Percentiles rank a stretch among this genome's conserved stretches.
These are phyloP conservation scores for Callochromis pleurospilus DNA, from an alignment of 2,113 vertebrate genomes.

Conservation along the genomic window DNA sequence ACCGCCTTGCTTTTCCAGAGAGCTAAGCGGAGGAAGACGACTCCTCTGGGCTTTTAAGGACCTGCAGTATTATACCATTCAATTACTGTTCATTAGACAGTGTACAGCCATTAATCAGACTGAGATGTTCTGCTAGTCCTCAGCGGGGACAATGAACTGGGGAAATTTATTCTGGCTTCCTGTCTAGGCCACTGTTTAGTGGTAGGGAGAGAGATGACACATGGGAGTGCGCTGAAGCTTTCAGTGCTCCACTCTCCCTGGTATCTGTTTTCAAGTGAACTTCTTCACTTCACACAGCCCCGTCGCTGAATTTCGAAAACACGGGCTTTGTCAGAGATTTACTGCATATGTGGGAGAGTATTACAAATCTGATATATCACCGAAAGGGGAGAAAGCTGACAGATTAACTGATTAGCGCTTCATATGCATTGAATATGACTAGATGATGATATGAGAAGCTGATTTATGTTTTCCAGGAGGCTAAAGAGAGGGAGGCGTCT, in stretches of 20 bases:
- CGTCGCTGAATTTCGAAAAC: constrained; percentile 38
- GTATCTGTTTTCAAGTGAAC: constrained; percentile 27
- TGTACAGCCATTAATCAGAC: constrained; percentile 72
- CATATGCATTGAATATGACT: constrained; percentile 71
- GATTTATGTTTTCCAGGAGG: constrained; percentile 70
- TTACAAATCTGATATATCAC: constrained; percentile 65
- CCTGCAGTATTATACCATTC: constrained; percentile 68
- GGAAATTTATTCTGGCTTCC: constrained; percentile 56
- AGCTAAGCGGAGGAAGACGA: constrained; percentile 32
- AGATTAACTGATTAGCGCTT: constrained; percentile 67
- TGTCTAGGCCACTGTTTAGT: constrained; percentile 19
- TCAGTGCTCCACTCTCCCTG: background rate
- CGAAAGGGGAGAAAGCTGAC: constrained; percentile 52
- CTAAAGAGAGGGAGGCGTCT: constrained; percentile 47
- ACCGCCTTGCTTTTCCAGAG: constrained; percentile 46
- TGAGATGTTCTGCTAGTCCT: constrained; percentile 62
- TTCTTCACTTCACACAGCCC: background rate
- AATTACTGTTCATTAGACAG: constrained; percentile 76
- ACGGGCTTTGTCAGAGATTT: constrained; percentile 53
- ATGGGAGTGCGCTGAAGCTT: constrained; percentile 17
- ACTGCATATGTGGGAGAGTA: constrained; percentile 52
- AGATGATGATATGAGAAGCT: constrained; percentile 70
- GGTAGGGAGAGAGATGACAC: constrained; percentile 23
- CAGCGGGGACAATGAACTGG: constrained; percentile 55
- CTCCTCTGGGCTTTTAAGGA: constrained; percentile 63